Evolutionary conservation across 2,113 vertebrate genomes (phyloP), one percentile per base, ranked within the genome.

Genomic region (Semnornis frantzii): DNA sequence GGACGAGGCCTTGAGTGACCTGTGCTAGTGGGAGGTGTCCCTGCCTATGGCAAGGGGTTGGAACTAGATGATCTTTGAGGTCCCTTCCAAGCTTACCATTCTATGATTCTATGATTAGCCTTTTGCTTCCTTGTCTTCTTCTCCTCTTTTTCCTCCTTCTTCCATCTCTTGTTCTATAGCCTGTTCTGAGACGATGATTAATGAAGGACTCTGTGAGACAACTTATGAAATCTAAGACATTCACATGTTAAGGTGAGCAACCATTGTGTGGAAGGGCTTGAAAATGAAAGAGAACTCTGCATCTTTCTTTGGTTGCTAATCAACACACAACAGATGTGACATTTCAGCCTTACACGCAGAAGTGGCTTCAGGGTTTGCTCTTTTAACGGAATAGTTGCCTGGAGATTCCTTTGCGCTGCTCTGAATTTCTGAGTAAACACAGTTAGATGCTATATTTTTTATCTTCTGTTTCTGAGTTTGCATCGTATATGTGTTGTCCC

Each of bases 261-360:
- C 30, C 33, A 42, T 85, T 90, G 39, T 10, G 83, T 0, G 6
- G 28, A 85, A 88, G 33, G 19, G 8, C 52, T 81, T 5, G 3
- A 85, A 81, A 95, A 71, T 15, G 3, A 85, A 64, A 87, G 33
- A 37, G 15, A 70, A 58, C 10, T 80, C 72, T 83, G 48, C 44
- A 25, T 92, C 50, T 85, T 80, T 85, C 52, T 74, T 88, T 92
- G 76, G 60, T 85, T 94, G 66, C 37, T 95, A 83, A 92, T 92
- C 87, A 94, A 81, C 3, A 27, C 88, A 83, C 60, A 95, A 89
- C 82, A 94, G 88, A 94, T 90, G 82, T 90, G 90, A 90, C 80
- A 90, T 92, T 96, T 94, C 87, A 95, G 65, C 76, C 93, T 82
- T 75, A 70, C 21, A 73, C n/a, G 68, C n/a, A 92, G 75, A 91